Evolutionary conservation across 2,888 invertebrate species (phyloP).

Genomic region (Lumbricus terrestris): DNA sequence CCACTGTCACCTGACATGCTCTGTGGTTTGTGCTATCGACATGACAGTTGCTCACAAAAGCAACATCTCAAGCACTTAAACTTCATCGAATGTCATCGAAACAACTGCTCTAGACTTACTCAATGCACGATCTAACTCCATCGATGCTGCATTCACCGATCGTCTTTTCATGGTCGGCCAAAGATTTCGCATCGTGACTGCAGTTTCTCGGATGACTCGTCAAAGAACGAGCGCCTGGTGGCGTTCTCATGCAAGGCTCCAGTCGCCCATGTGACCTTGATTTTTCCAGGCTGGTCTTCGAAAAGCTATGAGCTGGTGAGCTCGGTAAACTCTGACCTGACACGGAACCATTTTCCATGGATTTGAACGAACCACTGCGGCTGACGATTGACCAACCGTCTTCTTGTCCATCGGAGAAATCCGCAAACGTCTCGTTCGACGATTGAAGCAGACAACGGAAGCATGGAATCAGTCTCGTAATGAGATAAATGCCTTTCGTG

Average conservation of each 20-base stretch:
- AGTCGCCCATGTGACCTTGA: neutral
- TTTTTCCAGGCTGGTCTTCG: neutral
- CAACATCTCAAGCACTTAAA: neutral
- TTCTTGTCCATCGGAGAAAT: neutral
- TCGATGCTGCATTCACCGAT: neutral
- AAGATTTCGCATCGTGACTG: neutral
- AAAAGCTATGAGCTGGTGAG: conserved; percentile 81
- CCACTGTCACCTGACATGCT: neutral
- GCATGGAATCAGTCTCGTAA: conserved; percentile 89
- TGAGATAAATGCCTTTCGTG: conserved; percentile 76
- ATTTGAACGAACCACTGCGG: neutral
- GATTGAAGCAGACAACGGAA: conserved; percentile 71
- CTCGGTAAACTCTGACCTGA: neutral
- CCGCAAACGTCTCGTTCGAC: neutral
- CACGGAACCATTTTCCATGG: neutral
- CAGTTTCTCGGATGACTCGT: neutral
- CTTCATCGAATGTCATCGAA: no score
- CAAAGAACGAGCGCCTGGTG: neutral
- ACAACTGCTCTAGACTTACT: no score
- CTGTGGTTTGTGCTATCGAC: neutral
- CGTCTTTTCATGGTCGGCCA: neutral
- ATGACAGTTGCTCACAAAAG: neutral
- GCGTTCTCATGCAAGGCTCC: no score
- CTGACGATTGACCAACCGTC: neutral
- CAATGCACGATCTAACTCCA: neutral